Evolutionary conservation across 2,113 vertebrate genomes (phyloP).

Genomic region (Drymodes brunneopygia): DNA sequence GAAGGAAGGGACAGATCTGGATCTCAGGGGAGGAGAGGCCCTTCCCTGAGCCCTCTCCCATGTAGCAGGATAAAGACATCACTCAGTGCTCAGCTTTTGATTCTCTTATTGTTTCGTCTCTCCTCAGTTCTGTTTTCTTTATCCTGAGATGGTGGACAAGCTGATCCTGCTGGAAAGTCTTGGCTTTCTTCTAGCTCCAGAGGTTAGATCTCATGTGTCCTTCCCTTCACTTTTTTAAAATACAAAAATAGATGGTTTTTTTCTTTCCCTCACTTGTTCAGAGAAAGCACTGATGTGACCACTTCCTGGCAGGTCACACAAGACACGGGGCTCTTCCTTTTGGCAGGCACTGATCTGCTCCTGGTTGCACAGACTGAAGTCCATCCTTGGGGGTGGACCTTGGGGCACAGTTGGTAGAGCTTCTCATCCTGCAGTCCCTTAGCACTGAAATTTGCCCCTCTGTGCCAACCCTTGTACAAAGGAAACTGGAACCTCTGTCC

Average conservation of each 20-base stretch:
- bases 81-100: neutral
- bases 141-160: slow-evolving; percentile 88
- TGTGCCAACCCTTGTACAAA: neutral
- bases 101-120: neutral
- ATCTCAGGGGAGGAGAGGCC: neutral
- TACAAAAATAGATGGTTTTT: neutral
- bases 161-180: slow-evolving; percentile 80
- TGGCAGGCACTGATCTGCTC: neutral
- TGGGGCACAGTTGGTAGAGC: neutral
- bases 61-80: neutral
- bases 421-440: neutral
- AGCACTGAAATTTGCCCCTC: neutral
- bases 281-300: neutral
- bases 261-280: neutral
- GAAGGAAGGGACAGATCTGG: neutral
- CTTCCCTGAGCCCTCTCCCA: neutral
- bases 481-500: neutral
- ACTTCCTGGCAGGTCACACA: neutral
- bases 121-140: slow-evolving; percentile 82
- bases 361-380: neutral
- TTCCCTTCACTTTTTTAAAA: neutral
- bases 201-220: slow-evolving; percentile 34
- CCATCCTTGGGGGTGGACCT: neutral
- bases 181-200: slow-evolving; percentile 71
- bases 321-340: neutral